phyloP scores from a whole-genome alignment of 2,888 invertebrate species.

The Microplitis deprimator region DNA sequence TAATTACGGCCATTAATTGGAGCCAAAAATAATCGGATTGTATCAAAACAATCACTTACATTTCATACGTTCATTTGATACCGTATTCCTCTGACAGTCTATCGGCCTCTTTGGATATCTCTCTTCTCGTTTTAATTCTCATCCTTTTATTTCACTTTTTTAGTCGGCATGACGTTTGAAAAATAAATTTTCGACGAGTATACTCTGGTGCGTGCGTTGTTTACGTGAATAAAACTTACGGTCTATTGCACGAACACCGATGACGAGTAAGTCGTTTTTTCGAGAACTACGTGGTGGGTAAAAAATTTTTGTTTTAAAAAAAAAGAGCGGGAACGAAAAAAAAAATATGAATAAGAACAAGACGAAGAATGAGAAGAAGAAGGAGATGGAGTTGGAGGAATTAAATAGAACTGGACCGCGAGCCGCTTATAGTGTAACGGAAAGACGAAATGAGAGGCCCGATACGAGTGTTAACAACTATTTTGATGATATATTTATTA shows the following conservation, averaged over 20 bases:
- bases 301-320: not conserved
- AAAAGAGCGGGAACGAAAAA: not conserved
- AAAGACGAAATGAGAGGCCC: not conserved
- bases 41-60: not conserved
- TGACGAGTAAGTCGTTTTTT: slow-evolving; percentile 9
- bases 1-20: not conserved
- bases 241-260: not conserved
- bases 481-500: slow-evolving; percentile 1
- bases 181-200: not conserved
- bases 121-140: not conserved
- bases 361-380: not conserved
- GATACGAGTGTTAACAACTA: slow-evolving; percentile 18
- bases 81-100: not conserved
- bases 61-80: not conserved
- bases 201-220: not conserved
- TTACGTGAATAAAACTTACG: not conserved
- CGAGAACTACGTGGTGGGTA: slow-evolving; percentile 26
- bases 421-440: not conserved
- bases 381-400: not conserved
- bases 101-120: slow-evolving; percentile 12
- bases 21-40: not conserved
- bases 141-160: not conserved
- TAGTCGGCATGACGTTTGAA: slow-evolving; percentile 5
- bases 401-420: not conserved
- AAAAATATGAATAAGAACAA: not conserved